Evolutionary conservation across 2,888 invertebrate genomes (phyloP), one percentile per base, ranked within the genome.

Genomic region (Chironomus tentans): DNA sequence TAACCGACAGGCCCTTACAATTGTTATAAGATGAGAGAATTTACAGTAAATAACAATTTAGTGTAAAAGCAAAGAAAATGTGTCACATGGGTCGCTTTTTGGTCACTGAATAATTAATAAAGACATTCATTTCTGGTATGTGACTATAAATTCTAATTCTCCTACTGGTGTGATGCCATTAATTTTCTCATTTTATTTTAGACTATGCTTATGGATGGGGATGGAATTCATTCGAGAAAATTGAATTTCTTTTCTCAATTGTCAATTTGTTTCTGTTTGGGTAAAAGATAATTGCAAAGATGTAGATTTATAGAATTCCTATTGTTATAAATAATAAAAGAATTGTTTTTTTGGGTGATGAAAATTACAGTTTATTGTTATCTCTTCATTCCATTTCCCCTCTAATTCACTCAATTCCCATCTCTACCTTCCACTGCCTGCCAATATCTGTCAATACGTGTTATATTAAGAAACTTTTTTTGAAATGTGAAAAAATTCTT

Each of bases 81-180:
- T 56, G 56, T 56, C 56, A 18, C 18, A 18, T 15, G 38, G 56
- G 56, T 21, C 68, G 24, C 21, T 70, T 18, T 68, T 22, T 70
- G 47, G 22, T 47, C 56, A 18, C 18, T 70, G 70, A 70, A 70
- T 70, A 70, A 70, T 70, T 70, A 47, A 70, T 70, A 47, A 70
- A 48, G 48, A 70, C 21, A 56, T 56, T 18, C 56, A 18, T 56
- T 56, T 56, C 56, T 56, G 15, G 15, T 56, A 56, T 15, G 15
- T 56, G 56, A 18, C 56, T 56, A 56, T 56, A 56, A 56, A 56
- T 56, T 56, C 56, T 56, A 56, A 56, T 56, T 56, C 18, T 56
- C n/a, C 50, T 50, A 50, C 56, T 56, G 56, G 56, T 56, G 56
- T 18, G 56, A 56, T 18, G 56, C n/a, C 56, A 15, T 56, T 56